Conservation (phyloP, 2,113 vertebrate species). For the Arenaria interpres region DNA sequence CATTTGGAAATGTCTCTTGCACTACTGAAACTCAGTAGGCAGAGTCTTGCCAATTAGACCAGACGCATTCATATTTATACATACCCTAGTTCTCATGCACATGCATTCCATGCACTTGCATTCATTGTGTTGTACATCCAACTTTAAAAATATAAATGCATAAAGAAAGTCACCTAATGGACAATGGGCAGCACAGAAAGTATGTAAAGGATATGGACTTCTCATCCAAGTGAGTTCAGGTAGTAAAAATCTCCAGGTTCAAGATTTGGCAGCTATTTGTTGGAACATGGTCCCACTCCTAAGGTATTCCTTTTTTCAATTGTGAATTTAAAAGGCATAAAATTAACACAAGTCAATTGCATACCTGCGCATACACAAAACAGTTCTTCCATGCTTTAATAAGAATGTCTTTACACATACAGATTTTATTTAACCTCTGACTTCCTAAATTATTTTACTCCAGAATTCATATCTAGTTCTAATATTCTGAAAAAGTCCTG, state of each 20-base stretch:
- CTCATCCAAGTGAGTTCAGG: background rate
- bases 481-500: background rate
- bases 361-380: background rate
- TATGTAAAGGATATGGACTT: background rate
- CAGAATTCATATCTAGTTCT: background rate
- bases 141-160: background rate
- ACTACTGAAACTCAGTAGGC: background rate
- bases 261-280: background rate
- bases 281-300: background rate
- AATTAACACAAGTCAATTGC: background rate
- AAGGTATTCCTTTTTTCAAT: background rate
- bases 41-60: background rate
- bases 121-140: background rate
- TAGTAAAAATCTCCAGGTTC: background rate
- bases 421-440: background rate
- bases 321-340: background rate
- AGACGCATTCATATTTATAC: background rate
- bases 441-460: background rate
- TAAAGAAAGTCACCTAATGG: background rate
- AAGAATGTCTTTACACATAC: background rate
- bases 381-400: background rate
- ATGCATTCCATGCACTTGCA: background rate
- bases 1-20: background rate
- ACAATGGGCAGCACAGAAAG: background rate
- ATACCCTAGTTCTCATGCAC: background rate